These are phyloP conservation scores for Centropristis striata DNA, from an alignment of 2,113 vertebrate genomes.

Conservation along the genomic window DNA sequence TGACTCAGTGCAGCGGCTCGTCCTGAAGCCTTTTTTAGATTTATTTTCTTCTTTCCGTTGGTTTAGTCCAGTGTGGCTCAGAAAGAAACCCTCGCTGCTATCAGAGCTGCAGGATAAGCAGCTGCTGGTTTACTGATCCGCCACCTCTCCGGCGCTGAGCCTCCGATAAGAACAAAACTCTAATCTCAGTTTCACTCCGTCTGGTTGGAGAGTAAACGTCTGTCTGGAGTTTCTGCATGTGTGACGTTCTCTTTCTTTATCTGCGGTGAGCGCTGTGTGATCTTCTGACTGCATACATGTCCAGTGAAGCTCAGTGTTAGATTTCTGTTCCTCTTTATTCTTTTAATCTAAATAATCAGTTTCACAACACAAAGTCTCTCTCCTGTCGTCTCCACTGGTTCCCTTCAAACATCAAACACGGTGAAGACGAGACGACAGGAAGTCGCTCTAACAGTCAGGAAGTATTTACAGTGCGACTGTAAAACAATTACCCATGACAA, in stretches of 20 bases:
- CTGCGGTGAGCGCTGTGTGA: too few species aligned
- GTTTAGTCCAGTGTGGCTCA: neutral
- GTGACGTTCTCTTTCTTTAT: neutral
- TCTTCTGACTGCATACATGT: neutral
- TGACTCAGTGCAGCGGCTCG: neutral
- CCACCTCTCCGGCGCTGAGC: conserved; percentile 57
- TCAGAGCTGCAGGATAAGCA: conserved; percentile 58
- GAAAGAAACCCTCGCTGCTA: neutral
- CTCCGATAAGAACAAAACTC: conserved; percentile 48
- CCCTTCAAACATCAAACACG: too few species aligned
- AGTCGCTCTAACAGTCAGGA: too few species aligned
- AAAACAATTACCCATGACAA: too few species aligned
- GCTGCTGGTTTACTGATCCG: conserved; percentile 57
- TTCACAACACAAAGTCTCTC: neutral
- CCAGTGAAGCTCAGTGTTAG: neutral
- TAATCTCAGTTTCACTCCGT: conserved; percentile 42
- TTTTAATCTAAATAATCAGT: neutral
- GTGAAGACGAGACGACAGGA: too few species aligned
- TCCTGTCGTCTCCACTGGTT: neutral
- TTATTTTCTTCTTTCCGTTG: neutral
- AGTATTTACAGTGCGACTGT: too few species aligned
- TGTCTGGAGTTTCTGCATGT: neutral
- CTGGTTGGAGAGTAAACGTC: conserved; percentile 46
- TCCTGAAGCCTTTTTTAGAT: too few species aligned
- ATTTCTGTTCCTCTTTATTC: neutral